These are phyloP conservation scores for Macaria liturata DNA, from an alignment of 2,888 invertebrate species.

Conservation along the genomic window DNA sequence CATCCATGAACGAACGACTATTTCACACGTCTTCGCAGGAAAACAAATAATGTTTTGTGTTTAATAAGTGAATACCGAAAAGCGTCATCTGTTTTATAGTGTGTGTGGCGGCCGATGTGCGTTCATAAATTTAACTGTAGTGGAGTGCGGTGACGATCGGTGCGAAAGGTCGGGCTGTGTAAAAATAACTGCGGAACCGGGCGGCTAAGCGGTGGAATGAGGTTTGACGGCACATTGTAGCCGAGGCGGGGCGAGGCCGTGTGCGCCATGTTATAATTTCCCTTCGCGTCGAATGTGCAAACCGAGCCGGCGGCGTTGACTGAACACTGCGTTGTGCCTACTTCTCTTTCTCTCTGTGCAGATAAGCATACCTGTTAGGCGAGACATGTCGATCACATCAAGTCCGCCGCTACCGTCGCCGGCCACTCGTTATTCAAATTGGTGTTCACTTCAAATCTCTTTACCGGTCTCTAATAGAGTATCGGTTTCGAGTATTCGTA, in stretches of 20 bases:
- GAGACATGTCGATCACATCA: conserved; percentile 44
- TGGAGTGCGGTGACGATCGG: conserved; percentile 80
- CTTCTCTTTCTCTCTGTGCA: conserved; percentile 74
- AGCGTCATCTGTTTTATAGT: conserved; percentile 48
- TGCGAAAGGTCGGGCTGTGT: conserved; percentile 83
- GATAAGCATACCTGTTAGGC: conserved; percentile 54
- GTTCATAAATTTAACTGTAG: conserved; percentile 66
- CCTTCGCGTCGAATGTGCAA: conserved; percentile 80
- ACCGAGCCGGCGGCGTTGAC: conserved; percentile 53
- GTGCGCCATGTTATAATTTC: conserved; percentile 82
- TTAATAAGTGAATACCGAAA: conserved; percentile 48
- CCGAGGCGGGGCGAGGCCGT: conserved; percentile 80
- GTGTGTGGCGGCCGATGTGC: conserved; percentile 65
- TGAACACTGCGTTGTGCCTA: conserved; percentile 70
- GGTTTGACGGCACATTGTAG: conserved; percentile 82
- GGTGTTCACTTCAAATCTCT: conserved; percentile 6
- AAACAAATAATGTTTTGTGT: conserved; percentile 40
- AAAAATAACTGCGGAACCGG: conserved; percentile 83
- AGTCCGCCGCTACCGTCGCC: conserved; percentile 14
- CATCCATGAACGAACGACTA: conserved; percentile 33
- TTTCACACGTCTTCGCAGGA: conserved; percentile 24
- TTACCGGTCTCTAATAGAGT: too few species aligned
- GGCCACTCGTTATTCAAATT: conserved; percentile 14
- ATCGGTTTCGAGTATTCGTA: too few species aligned
- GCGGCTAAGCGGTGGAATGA: conserved; percentile 81